Evolutionary conservation across 2,888 invertebrate species (phyloP).

Genomic region (Drosophila demipolita): DNA sequence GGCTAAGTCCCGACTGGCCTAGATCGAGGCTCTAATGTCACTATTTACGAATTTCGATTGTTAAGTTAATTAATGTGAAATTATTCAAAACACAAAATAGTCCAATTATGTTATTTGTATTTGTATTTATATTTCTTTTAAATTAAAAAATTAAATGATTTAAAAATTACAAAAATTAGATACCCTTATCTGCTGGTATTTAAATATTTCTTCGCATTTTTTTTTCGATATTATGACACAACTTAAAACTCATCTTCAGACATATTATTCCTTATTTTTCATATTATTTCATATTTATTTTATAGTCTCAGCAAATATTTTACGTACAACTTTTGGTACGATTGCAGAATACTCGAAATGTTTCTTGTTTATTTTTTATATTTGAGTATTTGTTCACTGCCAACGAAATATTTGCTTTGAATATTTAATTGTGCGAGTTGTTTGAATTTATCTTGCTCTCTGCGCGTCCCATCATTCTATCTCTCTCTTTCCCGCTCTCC

Average conservation of each 20-base stretch:
- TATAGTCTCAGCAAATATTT: constrained; percentile 19
- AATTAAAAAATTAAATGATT: neutral
- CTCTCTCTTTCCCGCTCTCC: neutral
- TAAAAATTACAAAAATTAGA: neutral
- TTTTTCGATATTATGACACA: too few relatives aligned
- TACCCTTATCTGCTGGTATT: neutral
- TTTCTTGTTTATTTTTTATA: constrained; percentile 32
- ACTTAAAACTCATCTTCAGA: too few relatives aligned
- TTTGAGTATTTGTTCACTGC: constrained; percentile 37
- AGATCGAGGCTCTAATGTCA: neutral
- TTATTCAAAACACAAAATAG: neutral
- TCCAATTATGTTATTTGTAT: neutral
- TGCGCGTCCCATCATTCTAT: neutral
- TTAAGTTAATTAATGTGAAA: neutral
- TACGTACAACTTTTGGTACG: constrained; percentile 7
- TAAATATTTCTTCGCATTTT: neutral
- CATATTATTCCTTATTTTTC: too few relatives aligned
- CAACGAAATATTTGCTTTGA: constrained; percentile 71
- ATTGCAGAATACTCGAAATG: constrained; percentile 36
- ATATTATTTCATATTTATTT: constrained; percentile 2
- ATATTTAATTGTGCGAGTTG: constrained; percentile 74
- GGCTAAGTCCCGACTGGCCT: neutral
- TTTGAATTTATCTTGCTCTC: constrained; percentile 31
- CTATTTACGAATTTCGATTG: neutral
- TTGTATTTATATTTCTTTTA: neutral